Base-by-base conservation (phyloP, 2,888 invertebrate genomes). In the Aspidapion aeneum region DNA sequence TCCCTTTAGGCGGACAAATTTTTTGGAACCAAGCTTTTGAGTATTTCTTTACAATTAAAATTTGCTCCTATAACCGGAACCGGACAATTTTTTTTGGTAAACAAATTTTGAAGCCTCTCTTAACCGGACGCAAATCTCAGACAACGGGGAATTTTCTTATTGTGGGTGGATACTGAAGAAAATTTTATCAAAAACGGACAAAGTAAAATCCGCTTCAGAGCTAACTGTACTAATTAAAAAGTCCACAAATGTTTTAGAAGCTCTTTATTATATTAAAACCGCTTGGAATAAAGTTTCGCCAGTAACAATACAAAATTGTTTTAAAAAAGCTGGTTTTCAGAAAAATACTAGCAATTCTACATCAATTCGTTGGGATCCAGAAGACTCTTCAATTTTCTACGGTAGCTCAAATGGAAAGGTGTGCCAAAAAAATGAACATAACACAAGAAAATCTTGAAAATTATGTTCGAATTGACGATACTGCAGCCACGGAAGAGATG, bases 81-180 rank as follows among this genome's bases (percentile, higher is more conserved):
- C 55, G 60, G 60, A 55, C 60, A 21, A 18, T 60, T 52, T 55
- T n/a, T n/a, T n/a, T n/a, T n/a, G n/a, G n/a, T n/a, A n/a, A n/a
- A n/a, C n/a, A n/a, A n/a, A n/a, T n/a, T n/a, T n/a, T n/a, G n/a
- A n/a, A n/a, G n/a, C n/a, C n/a, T n/a, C n/a, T n/a, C n/a, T n/a
- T n/a, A n/a, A n/a, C n/a, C n/a, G n/a, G n/a, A n/a, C n/a, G n/a
- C n/a, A n/a, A n/a, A n/a, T n/a, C n/a, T n/a, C n/a, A 22, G 20
- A 56, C 57, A 61, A 61, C 57, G 1, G 57, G 57, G 56, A 55
- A 9, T 48, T 48, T n/a, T 48, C 9, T 48, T 48, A 48, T 48
- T n/a, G n/a, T 48, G 49, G 49, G 49, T 17, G 7, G 18, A 55
- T 55, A 17, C 55, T 55, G 55, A 55, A 55, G 18, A 55, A 55